Conservation (phyloP, 2,888 invertebrate species). For the Parelbella ahira region DNA sequence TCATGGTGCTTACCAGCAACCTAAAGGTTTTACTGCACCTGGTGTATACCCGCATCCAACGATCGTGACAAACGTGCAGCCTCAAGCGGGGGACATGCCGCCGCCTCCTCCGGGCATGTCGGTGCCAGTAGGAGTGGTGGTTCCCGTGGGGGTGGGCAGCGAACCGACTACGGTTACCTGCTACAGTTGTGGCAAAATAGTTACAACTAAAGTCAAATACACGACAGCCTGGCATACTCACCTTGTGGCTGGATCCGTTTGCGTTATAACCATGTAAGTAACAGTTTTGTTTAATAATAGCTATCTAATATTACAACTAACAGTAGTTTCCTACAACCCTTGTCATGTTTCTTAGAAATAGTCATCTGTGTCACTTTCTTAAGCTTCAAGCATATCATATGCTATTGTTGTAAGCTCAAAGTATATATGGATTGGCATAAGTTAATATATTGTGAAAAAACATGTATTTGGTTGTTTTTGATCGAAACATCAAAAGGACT, state of each 20-base stretch:
- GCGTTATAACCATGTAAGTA: constrained; percentile 72
- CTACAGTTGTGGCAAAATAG: constrained; percentile 68
- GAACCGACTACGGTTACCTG: constrained; percentile 70
- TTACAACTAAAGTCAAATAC: constrained; percentile 71
- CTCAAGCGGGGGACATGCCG: constrained; percentile 44
- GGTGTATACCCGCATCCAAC: constrained; percentile 69
- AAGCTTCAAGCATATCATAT: too few relatives aligned
- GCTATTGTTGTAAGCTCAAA: too few relatives aligned
- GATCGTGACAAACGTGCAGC: constrained; percentile 49
- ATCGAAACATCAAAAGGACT: too few relatives aligned
- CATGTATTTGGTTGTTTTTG: too few relatives aligned
- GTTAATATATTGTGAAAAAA: too few relatives aligned
- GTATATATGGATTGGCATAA: too few relatives aligned
- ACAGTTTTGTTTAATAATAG: too few relatives aligned
- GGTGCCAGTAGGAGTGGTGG: constrained; percentile 55
- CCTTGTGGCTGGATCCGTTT: constrained; percentile 69
- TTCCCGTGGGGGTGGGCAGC: constrained; percentile 61
- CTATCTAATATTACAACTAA: too few relatives aligned
- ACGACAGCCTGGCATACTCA: constrained; percentile 76
- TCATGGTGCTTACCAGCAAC: constrained; percentile 40
- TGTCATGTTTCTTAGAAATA: too few relatives aligned
- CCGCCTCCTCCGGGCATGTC: constrained; percentile 45
- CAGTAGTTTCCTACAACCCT: too few relatives aligned
- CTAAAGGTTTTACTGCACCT: constrained; percentile 62
- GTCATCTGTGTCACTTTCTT: too few relatives aligned